Evolutionary conservation across 23 tunicate species (phyloP), one percentile per base, ranked within the genome.

Genomic region (Clavelina lepadiformis): DNA sequence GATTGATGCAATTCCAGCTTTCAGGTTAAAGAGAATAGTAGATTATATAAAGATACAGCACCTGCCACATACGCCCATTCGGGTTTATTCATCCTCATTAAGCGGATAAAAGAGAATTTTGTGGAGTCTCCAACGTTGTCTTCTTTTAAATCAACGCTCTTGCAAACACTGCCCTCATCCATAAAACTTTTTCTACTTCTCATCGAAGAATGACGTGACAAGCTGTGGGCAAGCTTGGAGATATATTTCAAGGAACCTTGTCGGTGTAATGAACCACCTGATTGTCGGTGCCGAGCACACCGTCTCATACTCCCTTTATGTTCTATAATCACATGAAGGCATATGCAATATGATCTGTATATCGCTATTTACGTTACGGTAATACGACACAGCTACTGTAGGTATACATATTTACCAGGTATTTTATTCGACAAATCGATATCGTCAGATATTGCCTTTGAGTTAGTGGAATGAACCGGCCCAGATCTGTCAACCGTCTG

Each of bases 1-100:
- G n/a, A n/a, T n/a, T n/a, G n/a, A n/a, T n/a, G n/a, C n/a, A n/a
- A n/a, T n/a, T n/a, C n/a, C n/a, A n/a, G n/a, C n/a, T n/a, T n/a
- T n/a, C 15, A 51, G 74, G 55, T 44, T 49, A 73, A 68, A n/a
- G n/a, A n/a, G n/a, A n/a, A n/a, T n/a, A n/a, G n/a, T n/a, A n/a
- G n/a, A n/a, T n/a, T n/a, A n/a, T n/a, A n/a, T n/a, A n/a, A n/a
- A n/a, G n/a, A n/a, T n/a, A n/a, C n/a, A n/a, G 25, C 46, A 80
- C 86, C 35, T 13, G 46, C 35, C 64, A 87, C 73, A 58, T 66
- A 67, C 3, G 41, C 29, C 96, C 88, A 80, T 35, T 87, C 96
- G 19, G 88, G 88, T 34, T 68, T 80, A 66, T 87, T 87, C 66
- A 80, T 28, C 3, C 34, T 53, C 18, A 87, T 26, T 22, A 87